Evolutionary conservation across 2,888 invertebrate genomes (phyloP).

Genomic region (Pristionchus exspectatus): DNA sequence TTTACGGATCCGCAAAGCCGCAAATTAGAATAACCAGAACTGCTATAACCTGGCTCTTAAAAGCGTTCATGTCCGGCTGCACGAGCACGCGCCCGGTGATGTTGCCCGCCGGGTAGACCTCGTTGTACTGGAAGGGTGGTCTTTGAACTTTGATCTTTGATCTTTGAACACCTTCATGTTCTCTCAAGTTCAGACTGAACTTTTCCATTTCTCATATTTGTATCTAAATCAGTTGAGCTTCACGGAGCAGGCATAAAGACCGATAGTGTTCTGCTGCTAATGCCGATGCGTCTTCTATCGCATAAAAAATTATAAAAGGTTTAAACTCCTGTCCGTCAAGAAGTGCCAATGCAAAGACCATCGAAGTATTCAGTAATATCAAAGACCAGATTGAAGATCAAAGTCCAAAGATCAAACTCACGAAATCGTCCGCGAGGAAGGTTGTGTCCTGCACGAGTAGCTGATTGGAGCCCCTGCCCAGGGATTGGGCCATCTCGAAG

Average conservation of each 20-base stretch:
- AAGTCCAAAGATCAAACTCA: neutral
- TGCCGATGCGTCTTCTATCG: no score
- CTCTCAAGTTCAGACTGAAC: no score
- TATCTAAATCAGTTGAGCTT: no score
- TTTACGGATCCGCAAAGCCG: neutral
- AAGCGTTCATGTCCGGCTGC: constrained; percentile 41
- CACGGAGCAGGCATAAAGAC: no score
- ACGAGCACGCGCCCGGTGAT: constrained; percentile 19
- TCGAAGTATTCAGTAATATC: no score
- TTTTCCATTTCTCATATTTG: no score
- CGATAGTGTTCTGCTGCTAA: no score
- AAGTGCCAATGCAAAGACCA: no score
- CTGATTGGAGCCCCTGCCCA: neutral
- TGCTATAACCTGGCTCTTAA: constrained; percentile 12
- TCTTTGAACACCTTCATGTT: no score
- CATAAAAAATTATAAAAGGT: no score
- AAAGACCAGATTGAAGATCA: neutral
- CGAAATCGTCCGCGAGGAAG: constrained; percentile 43
- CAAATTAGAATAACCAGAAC: neutral
- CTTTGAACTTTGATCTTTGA: neutral
- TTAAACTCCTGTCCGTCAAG: no score
- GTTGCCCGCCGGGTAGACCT: constrained; percentile 36
- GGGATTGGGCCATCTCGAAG: constrained; percentile 21
- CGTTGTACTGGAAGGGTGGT: constrained; percentile 25
- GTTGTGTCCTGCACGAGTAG: constrained; percentile 47